Percentiles rank a stretch among this genome's conserved stretches.
These are phyloP conservation scores for Drosophila putrida DNA, from an alignment of 2,888 invertebrate species.

Conservation along the genomic window DNA sequence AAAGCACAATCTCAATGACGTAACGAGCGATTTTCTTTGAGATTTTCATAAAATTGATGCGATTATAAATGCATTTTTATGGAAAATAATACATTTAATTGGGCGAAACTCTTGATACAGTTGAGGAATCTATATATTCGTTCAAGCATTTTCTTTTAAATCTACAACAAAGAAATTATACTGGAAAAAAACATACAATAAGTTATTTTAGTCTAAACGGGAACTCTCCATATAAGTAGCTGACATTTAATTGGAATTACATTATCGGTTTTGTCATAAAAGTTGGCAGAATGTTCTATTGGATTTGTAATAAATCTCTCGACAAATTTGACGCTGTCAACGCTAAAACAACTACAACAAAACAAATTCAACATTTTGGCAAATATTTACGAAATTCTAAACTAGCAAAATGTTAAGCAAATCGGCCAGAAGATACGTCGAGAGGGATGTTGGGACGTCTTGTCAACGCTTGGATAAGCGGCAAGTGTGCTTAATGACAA, in stretches of 20 bases:
- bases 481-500: constrained; percentile 76
- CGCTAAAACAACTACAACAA: constrained; percentile 40
- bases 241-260: constrained; percentile 10
- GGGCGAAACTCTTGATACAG: neutral
- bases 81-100: neutral
- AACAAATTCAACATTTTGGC: constrained; percentile 28
- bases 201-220: neutral
- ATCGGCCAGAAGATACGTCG: constrained; percentile 1
- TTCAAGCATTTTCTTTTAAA: too few species aligned
- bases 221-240: neutral
- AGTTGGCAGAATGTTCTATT: constrained; percentile 40
- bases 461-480: constrained; percentile 41
- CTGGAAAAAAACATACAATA: neutral
- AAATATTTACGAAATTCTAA: constrained; percentile 69
- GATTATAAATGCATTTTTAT: neutral
- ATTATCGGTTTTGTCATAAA: constrained; percentile 26
- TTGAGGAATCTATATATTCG: neutral
- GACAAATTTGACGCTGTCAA: constrained; percentile 46
- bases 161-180: neutral
- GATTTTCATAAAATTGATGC: too few species aligned
- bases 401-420: constrained; percentile 47
- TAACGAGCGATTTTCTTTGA: neutral
- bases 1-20: constrained; percentile 1
- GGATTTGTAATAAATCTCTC: constrained; percentile 45
- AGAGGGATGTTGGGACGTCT: neutral